These are phyloP conservation scores for Goniozus legneri DNA, from an alignment of 1,140 invertebrate species.

Conservation along the genomic window DNA sequence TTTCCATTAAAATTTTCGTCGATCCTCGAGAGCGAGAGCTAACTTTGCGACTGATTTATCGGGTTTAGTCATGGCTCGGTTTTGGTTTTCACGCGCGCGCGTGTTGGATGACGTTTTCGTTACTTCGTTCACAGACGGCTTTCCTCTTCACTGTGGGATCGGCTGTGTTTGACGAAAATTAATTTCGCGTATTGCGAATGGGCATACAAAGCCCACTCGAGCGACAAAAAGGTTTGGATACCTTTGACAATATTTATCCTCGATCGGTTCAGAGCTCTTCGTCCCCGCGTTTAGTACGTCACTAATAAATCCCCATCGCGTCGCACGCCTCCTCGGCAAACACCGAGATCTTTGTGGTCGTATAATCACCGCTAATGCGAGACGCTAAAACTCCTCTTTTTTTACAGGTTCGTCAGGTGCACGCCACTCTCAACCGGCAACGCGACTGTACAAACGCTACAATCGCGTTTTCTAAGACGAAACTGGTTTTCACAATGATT, in stretches of 20 bases:
- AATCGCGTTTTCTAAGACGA: constrained; percentile 54
- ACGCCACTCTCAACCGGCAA: not conserved
- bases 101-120: too few relatives aligned
- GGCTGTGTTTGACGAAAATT: too few relatives aligned
- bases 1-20: too few relatives aligned
- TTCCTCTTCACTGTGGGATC: too few relatives aligned
- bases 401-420: constrained; percentile 3
- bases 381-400: constrained; percentile 1
- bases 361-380: not conserved
- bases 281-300: not conserved
- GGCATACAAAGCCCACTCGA: too few relatives aligned
- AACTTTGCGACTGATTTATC: too few relatives aligned
- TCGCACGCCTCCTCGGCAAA: not conserved
- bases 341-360: not conserved
- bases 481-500: constrained; percentile 92
- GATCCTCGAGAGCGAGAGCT: too few relatives aligned
- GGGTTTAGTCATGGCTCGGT: too few relatives aligned
- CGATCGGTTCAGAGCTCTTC: constrained; percentile 1
- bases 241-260: constrained; percentile 21
- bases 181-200: too few relatives aligned
- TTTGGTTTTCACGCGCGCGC: too few relatives aligned
- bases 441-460: not conserved
- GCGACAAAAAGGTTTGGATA: not conserved
- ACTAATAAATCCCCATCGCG: not conserved
- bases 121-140: too few relatives aligned